Evolutionary conservation across 1,140 invertebrate species (phyloP), one percentile per base, ranked within the genome.

Genomic region (Drosophila subpulchrella): DNA sequence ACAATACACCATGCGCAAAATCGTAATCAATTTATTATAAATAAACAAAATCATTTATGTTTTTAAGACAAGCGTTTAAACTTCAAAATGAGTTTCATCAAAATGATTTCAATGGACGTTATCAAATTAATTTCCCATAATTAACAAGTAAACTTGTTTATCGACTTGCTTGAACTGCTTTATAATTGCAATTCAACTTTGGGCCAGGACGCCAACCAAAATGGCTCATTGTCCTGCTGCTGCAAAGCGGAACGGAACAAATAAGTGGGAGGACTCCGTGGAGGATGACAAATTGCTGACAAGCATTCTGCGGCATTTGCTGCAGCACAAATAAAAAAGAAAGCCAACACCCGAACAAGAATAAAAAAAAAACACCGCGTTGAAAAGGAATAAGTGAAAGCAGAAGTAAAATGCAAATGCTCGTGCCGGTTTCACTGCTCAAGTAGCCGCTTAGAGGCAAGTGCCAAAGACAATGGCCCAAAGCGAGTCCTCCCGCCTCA

Each of bases 401-500:
- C 39, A 47, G 54, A 65, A 71, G 74, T 48, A 24, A 75, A 81
- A 75, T 67, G 66, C 20, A 67, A 75, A 77, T 59, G 76, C 68
- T 83, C 61, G 82, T 79, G 82, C 66, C 83, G 82, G 81, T 88
- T 88, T 82, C 66, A 79, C 54, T 61, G 62, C 56, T 78, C 65
- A 83, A 83, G 84, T 85, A 73, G 76, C 75, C 83, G 79, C 83
- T 86, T 86, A 88, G 72, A 79, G 60, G 51, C 79, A 89, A 86
- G 83, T 83, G 79, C 54, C 79, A 83, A 81, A 70, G 68, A 86
- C 83, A 86, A 86, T 83, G 79, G 71, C 66, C 77, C 66, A 77
- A 77, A 56, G 73, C 74, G 55, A 27, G 44, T 58, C 65, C 61
- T 50, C 20, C 46, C 38, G 57, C 17, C 39, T 42, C 44, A 41